A percentile compares a stretch with the other conserved stretches of the same genome.
Conservation (phyloP, 2,113 vertebrate species). For the Amphilophus citrinellus region DNA sequence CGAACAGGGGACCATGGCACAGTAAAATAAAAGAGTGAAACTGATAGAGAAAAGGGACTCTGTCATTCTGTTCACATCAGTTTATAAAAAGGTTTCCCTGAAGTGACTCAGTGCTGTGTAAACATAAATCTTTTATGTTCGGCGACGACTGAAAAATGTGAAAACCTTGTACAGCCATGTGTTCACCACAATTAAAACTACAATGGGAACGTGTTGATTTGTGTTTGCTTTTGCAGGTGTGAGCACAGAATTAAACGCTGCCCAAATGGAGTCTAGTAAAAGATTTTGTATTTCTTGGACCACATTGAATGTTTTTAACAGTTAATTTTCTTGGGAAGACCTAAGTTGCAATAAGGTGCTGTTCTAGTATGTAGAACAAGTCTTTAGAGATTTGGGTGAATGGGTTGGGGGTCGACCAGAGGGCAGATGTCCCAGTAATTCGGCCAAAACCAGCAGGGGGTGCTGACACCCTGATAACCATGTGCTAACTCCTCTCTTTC, state of each 20-base stretch:
- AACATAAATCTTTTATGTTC: not conserved
- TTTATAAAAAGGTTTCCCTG: not conserved
- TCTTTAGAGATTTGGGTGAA: conserved; percentile 9
- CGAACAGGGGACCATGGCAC: not conserved
- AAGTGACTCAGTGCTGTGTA: too few relatives aligned
- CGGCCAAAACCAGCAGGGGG: conserved; percentile 91
- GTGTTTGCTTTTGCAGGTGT: not conserved
- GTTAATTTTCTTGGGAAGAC: not conserved
- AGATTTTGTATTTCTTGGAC: not conserved
- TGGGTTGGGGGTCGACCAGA: conserved; percentile 28
- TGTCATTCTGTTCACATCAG: not conserved
- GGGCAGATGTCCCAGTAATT: conserved; percentile 56
- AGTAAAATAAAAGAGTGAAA: not conserved
- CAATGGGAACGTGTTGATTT: not conserved
- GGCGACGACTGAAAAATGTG: not conserved
- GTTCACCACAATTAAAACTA: not conserved
- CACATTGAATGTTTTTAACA: not conserved
- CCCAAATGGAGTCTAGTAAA: not conserved
- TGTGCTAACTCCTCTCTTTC: conserved; percentile 35
- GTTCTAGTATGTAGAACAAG: not conserved
- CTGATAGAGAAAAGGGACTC: not conserved
- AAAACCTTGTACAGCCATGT: not conserved
- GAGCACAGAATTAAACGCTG: not conserved
- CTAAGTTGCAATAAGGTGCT: not conserved
- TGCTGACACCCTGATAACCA: conserved; percentile 89